phyloP scores from a whole-genome alignment of 2,888 invertebrate genomes.

The Drosophila mettleri region DNA sequence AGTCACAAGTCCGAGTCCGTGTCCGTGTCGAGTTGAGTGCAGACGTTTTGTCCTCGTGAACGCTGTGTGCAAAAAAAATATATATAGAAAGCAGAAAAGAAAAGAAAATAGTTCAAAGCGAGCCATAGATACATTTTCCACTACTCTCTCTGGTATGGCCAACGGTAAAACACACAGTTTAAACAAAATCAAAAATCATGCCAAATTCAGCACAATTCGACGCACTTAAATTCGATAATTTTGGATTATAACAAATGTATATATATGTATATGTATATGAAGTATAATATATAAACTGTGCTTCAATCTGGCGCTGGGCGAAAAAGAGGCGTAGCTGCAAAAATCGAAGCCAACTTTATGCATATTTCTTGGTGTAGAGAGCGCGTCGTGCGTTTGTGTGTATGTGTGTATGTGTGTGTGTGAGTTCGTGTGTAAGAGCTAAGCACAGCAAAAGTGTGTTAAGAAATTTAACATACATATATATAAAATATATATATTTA shows the following conservation, averaged over 20 bases:
- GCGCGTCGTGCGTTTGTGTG: slow-evolving; percentile 49
- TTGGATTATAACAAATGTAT: slow-evolving; percentile 5
- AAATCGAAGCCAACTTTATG: slow-evolving; percentile 64
- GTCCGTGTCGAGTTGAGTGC: slow-evolving; percentile 78
- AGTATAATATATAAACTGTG: slow-evolving; percentile 8
- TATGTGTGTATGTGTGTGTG: slow-evolving; percentile 24
- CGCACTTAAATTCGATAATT: slow-evolving; percentile 17
- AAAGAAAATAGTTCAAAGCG: slow-evolving; percentile 53
- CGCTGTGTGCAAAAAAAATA: slow-evolving; percentile 66
- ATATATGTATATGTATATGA: background rate
- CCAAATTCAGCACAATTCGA: slow-evolving; percentile 12
- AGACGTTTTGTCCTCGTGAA: slow-evolving; percentile 68
- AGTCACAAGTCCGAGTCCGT: slow-evolving; percentile 54
- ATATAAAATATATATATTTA: slow-evolving; percentile 16
- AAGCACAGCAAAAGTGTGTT: slow-evolving; percentile 24
- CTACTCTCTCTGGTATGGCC: slow-evolving; percentile 46
- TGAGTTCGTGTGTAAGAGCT: slow-evolving; percentile 7
- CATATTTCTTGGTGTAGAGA: slow-evolving; percentile 73
- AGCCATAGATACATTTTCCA: slow-evolving; percentile 78
- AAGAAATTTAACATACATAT: slow-evolving; percentile 17
- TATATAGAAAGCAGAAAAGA: slow-evolving; percentile 2
- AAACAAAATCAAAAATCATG: slow-evolving; percentile 35
- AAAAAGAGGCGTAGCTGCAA: slow-evolving; percentile 70
- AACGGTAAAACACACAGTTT: background rate
- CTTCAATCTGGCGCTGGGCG: slow-evolving; percentile 26